Base-by-base conservation (phyloP, 2,888 invertebrate genomes). In the Eupithecia inturbata region DNA sequence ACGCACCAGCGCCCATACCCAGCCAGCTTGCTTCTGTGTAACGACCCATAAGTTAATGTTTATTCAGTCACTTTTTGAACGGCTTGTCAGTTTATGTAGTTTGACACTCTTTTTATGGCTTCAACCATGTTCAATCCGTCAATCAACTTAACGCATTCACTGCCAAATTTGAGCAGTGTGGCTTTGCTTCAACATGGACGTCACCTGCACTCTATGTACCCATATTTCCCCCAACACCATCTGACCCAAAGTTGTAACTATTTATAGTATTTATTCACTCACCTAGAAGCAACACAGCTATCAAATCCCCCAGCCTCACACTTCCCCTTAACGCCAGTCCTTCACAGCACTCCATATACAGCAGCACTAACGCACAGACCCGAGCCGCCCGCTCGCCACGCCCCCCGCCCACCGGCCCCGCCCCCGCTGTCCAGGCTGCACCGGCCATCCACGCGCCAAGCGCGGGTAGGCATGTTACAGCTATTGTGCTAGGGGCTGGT, bases 321-420 rank as follows among this genome's bases (percentile, higher is more conserved):
- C 84, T 82, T 36, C 91, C 91, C 69, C 75, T 88, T 91, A 6
- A 87, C 89, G 66, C 71, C 71, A 91, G 80, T 60, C 87, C 81
- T 76, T 84, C 83, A 78, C 92, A 90, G 79, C 91, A 91, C 77
- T 91, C 90, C 28, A 83, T 85, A 77, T 91, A 92, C 71, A 92
- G 78, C 80, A 92, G 80, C 75, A 80, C 71, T 67, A 92, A 81
- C 16, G 89, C 89, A n/a, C 87, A 85, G n/a, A 68, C 45, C 33
- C 70, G 86, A 39, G 69, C 81, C 81, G 67, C 67, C 2, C 36
- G 12, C 31, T 28, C 75, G 76, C 45, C 60, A 45, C 67, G 53
- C 67, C 66, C 72, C 70, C 36, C 69, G 68, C 45, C 68, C 70
- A 77, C 36, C 69, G 82, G 77, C 16, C 78, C 73, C 79, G 87